Evolutionary conservation across 2,797 vertebrate genomes (phyloP).

Genomic region (Meriones psammophilus): DNA sequence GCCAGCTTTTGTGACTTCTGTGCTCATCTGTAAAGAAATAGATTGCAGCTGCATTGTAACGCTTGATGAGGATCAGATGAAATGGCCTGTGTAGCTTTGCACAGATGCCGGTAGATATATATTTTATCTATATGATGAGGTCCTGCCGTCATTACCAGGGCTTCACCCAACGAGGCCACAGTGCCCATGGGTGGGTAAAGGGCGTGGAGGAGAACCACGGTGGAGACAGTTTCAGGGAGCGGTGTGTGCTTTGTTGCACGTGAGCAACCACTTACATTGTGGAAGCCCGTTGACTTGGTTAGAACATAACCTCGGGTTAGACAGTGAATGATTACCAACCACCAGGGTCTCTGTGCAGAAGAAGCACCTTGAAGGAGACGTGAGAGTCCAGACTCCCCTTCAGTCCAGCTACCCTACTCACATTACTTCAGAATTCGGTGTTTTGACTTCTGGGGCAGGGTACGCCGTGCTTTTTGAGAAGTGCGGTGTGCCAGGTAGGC

Average conservation of each 20-base stretch:
- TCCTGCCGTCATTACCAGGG: not conserved
- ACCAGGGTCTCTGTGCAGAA: not conserved
- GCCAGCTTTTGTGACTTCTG: not conserved
- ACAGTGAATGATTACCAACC: not conserved
- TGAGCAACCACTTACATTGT: not conserved
- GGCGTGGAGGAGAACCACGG: not conserved
- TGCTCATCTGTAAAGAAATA: slow-evolving; percentile 43
- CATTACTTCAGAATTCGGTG: not conserved
- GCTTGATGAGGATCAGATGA: not conserved
- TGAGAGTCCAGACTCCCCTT: too few species aligned
- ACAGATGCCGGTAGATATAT: not conserved
- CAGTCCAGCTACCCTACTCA: not conserved
- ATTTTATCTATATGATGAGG: not conserved
- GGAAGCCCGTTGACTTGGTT: too few species aligned
- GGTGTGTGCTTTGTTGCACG: not conserved
- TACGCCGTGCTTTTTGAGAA: not conserved
- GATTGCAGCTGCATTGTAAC: not conserved
- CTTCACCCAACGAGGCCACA: not conserved
- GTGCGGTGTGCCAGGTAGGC: not conserved
- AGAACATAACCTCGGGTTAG: not conserved
- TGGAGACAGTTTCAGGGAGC: not conserved
- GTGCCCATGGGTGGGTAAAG: not conserved
- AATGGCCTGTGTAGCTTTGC: not conserved
- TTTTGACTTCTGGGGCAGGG: not conserved
- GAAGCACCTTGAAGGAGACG: not conserved